phyloP scores from a whole-genome alignment of 2,797 vertebrate genomes.

The Sciurus carolinensis region DNA sequence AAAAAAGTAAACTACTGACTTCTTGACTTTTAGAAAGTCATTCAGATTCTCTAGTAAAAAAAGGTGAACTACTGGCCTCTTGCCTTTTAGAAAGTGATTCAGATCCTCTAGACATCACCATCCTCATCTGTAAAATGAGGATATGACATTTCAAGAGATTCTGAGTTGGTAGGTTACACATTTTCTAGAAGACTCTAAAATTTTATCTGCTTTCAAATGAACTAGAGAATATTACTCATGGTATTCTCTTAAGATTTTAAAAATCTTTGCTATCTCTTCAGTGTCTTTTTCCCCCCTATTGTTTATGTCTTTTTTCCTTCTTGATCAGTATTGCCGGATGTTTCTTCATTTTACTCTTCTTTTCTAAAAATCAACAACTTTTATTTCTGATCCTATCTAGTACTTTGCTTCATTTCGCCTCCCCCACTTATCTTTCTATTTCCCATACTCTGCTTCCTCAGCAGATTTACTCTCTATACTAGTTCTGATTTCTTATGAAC shows the following conservation, averaged over 20 bases:
- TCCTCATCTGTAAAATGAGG: not conserved
- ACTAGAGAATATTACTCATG: not conserved
- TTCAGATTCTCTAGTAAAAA: too few relatives aligned
- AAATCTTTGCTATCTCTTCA: not conserved
- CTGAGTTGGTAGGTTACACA: not conserved
- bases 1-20: not conserved
- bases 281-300: not conserved
- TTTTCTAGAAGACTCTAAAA: not conserved
- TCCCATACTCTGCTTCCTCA: not conserved
- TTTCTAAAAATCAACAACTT: not conserved
- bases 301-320: not conserved
- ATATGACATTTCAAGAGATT: not conserved
- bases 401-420: not conserved
- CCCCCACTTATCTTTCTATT: not conserved
- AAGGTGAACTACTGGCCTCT: not conserved
- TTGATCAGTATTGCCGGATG: not conserved
- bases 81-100: not conserved
- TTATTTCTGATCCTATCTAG: not conserved
- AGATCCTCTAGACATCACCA: not conserved
- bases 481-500: not conserved
- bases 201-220: conserved; percentile 12
- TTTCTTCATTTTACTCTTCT: not conserved
- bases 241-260: not conserved
- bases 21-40: too few relatives aligned
- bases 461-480: not conserved